These are phyloP conservation scores for Pycnonotus jocosus DNA, from an alignment of 2,113 vertebrate species.

Conservation along the genomic window DNA sequence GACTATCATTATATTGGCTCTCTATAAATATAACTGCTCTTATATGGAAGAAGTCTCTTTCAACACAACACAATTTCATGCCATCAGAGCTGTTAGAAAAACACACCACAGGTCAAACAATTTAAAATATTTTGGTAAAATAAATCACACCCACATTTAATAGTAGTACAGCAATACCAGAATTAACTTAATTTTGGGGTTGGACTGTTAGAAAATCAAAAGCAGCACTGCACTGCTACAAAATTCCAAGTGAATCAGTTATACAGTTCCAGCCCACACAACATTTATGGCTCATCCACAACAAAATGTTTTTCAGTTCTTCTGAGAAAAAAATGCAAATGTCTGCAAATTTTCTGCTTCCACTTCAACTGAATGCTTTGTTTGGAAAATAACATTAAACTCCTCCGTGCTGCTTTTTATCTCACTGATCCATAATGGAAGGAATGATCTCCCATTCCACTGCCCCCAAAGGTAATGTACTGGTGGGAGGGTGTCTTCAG, in stretches of 20 bases:
- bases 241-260: conserved; percentile 14
- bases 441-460: not conserved
- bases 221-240: not conserved
- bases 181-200: not conserved
- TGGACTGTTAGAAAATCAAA: not conserved
- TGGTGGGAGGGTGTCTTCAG: not conserved
- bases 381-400: not conserved
- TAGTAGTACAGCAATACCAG: not conserved
- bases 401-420: not conserved
- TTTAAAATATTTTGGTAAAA: not conserved
- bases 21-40: not conserved
- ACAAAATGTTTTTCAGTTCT: conserved; percentile 17
- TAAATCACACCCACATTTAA: not conserved
- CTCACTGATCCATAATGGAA: not conserved
- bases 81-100: not conserved
- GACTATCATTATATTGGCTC: not conserved
- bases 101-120: not conserved
- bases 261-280: conserved; percentile 13
- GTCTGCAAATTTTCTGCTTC: not conserved
- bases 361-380: not conserved
- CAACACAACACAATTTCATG: not conserved
- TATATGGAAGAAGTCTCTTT: not conserved
- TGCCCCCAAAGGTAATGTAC: not conserved
- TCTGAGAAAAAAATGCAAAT: not conserved
- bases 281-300: conserved; percentile 17